A percentile compares a stretch with the other conserved stretches of the same genome.
phyloP scores from a whole-genome alignment of 2,888 invertebrate species.

The Capitulum mitella region DNA sequence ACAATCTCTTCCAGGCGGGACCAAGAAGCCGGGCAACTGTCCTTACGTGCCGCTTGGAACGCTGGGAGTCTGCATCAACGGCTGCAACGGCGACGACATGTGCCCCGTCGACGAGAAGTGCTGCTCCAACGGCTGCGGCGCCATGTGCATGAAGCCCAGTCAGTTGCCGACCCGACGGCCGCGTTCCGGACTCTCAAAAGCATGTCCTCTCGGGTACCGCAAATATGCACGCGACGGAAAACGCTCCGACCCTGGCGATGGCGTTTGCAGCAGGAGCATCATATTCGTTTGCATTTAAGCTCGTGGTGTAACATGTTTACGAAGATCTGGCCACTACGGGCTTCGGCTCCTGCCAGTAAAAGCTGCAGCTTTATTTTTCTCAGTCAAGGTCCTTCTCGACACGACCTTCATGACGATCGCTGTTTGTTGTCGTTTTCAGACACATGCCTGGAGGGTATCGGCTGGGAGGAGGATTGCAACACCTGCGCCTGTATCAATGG shows the following conservation, averaged over 20 bases:
- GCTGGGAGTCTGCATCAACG: not conserved
- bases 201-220: too few species aligned
- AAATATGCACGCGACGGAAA: too few species aligned
- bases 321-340: too few species aligned
- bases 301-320: too few species aligned
- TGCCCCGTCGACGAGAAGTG: not conserved
- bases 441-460: slow-evolving; percentile 28
- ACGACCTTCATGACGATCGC: too few species aligned
- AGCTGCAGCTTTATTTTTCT: too few species aligned
- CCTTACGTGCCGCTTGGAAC: not conserved
- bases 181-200: too few species aligned
- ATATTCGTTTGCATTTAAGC: too few species aligned
- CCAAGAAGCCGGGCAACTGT: not conserved
- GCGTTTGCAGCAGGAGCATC: too few species aligned
- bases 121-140: slow-evolving; percentile 22
- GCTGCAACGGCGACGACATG: slow-evolving; percentile 22
- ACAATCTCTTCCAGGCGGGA: not conserved
- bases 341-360: too few species aligned
- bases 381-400: too few species aligned
- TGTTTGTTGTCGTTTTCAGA: not conserved
- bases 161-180: not conserved
- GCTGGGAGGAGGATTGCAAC: slow-evolving; percentile 31
- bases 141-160: slow-evolving; percentile 7
- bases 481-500: slow-evolving; percentile 27
- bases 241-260: too few species aligned